Percentiles rank a stretch among this genome's conserved stretches.
phyloP scores from a whole-genome alignment of 2,113 vertebrate genomes.

The human region DNA sequence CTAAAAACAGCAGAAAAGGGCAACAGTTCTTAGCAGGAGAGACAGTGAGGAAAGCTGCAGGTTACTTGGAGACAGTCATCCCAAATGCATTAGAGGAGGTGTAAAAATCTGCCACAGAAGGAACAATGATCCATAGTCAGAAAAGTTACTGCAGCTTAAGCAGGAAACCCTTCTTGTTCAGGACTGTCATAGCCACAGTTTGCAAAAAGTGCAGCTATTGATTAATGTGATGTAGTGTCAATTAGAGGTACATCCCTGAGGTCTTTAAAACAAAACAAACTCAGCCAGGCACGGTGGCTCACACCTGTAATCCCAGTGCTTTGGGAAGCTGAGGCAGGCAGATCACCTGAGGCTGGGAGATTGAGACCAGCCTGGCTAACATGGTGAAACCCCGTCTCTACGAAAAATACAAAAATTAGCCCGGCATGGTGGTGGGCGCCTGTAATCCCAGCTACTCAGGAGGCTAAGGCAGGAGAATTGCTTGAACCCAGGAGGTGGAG shows the following conservation, averaged over 20 bases:
- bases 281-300: no score
- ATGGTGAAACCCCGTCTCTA: no score
- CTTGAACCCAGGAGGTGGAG: no score
- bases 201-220: constrained; percentile 91
- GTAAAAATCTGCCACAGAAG: constrained; percentile 91
- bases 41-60: constrained; percentile 99
- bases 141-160: constrained; percentile 96
- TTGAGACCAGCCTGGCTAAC: no score
- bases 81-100: constrained; percentile 96
- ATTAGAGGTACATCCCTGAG: constrained; percentile 62
- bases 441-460: no score
- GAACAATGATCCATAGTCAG: constrained; percentile 93
- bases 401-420: no score
- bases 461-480: no score
- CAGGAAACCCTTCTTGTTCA: constrained; percentile 92
- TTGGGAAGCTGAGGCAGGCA: fast-evolving
- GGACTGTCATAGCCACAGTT: constrained; percentile 94
- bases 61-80: constrained; percentile 99
- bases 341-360: no score
- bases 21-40: constrained; percentile 99
- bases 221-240: constrained; percentile 90
- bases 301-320: no score
- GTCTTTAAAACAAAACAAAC: background rate
- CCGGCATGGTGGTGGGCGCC: no score
- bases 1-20: constrained; percentile 72